Evolutionary conservation across 2,888 invertebrate species (phyloP), one percentile per base, ranked within the genome.

Genomic region (Spatulosminthurus flaviceps): DNA sequence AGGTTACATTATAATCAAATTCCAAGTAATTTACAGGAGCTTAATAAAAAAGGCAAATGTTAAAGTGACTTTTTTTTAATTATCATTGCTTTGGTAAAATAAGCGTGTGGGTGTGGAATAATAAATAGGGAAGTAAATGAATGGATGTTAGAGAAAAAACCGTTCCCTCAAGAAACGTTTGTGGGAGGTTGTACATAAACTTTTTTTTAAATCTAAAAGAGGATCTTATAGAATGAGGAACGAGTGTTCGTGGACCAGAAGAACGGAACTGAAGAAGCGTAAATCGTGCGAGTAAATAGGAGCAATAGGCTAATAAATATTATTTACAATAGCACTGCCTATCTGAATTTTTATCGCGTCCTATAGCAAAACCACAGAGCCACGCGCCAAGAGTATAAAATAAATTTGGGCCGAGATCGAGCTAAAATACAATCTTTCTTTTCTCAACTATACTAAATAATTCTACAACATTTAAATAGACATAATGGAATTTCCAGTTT

Each of bases 291-390:
- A 28, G 29, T 42, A 71, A 42, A 42, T 34, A 34, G 42, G 24
- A 21, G 70, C 42, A 71, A 72, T 51, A 19, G 72, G 51, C 42
- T 72, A 72, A 72, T 72, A 72, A 72, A 72, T 72, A 72, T 72
- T 72, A 72, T 72, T 72, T 51, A 72, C 72, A 72, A 72, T 72
- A 72, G 43, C 26, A 67, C 4, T 5, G 16, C 11, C 67, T 26
- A n/a, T 51, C 5, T 51, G 19, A 9, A 21, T 71, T 34, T 24
- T 19, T 72, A 72, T 72, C 43, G 43, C 1, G 51, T 51, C 26
- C 7, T 41, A 24, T 42, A 71, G 41, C 71, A 42, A 22, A 2
- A 26, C 51, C 72, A 72, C 43, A 51, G 5, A n/a, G n/a, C 51
- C 42, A 51, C 51, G 26, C 21, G 26, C 69, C 28, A 29, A 16